phyloP scores from a whole-genome alignment of 2,888 invertebrate genomes.

The Acholoe squamosa region DNA sequence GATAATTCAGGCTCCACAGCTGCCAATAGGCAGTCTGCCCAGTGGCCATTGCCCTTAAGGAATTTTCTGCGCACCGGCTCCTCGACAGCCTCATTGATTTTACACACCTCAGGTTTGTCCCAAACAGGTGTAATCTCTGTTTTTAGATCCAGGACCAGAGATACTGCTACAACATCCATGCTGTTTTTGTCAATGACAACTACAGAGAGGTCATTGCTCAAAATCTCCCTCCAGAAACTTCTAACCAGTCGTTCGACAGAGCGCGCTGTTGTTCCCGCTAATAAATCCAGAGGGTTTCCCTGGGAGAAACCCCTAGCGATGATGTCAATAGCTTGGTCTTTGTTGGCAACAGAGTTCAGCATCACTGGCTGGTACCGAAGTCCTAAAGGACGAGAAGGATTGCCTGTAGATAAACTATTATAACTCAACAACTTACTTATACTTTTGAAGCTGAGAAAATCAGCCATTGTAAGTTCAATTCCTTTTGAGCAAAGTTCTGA shows the following conservation, averaged over 20 bases:
- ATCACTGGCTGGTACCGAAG: neutral
- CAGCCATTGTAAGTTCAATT: neutral
- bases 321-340: slow-evolving; percentile 22
- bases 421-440: neutral
- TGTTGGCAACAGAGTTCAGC: slow-evolving; percentile 10
- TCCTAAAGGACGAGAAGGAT: neutral
- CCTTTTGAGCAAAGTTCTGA: neutral
- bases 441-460: slow-evolving; percentile 17
- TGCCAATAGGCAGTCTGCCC: slow-evolving; percentile 43
- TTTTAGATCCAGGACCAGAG: slow-evolving; percentile 26
- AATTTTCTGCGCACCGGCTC: slow-evolving; percentile 53
- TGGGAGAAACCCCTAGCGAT: slow-evolving; percentile 20
- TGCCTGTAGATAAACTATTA: neutral
- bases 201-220: slow-evolving; percentile 53
- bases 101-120: slow-evolving; percentile 61
- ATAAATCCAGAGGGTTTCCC: slow-evolving; percentile 62
- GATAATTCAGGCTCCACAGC: slow-evolving; percentile 44
- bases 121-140: slow-evolving; percentile 59
- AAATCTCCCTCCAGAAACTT: slow-evolving; percentile 59
- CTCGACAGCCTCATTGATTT: slow-evolving; percentile 63
- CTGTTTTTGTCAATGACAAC: slow-evolving; percentile 42
- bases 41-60: slow-evolving; percentile 18
- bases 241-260: slow-evolving; percentile 17
- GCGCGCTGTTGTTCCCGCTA: slow-evolving; percentile 36
- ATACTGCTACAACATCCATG: neutral